These are phyloP conservation scores for Eulemur macaco DNA, from an alignment of 2,113 vertebrate genomes.

Conservation along the genomic window DNA sequence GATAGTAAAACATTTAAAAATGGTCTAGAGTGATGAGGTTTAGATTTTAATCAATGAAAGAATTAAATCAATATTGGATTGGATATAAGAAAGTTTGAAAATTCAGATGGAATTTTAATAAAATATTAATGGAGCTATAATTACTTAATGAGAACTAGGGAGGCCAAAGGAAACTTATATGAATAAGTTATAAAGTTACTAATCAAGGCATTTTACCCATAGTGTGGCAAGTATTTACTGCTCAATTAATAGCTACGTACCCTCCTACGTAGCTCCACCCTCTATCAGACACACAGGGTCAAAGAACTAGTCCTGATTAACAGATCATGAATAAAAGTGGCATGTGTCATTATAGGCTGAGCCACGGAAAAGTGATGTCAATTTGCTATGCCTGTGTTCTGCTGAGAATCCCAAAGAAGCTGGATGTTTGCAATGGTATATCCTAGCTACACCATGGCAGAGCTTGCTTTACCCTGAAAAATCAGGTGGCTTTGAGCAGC, in stretches of 20 bases:
- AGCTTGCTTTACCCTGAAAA: not conserved
- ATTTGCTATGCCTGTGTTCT: not conserved
- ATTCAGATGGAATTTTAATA: not conserved
- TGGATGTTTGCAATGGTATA: not conserved
- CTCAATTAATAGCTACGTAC: not conserved
- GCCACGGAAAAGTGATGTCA: not conserved
- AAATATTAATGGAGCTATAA: not conserved
- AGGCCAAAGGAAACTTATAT: not conserved
- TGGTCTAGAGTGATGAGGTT: not conserved
- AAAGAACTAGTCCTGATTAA: not conserved
- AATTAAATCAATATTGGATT: slow-evolving; percentile 7
- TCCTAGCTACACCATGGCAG: not conserved
- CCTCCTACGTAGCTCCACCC: accelerated
- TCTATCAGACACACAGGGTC: not conserved
- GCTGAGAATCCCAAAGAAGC: not conserved
- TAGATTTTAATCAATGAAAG: not conserved
- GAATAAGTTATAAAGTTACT: not conserved
- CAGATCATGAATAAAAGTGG: not conserved
- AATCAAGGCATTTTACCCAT: not conserved
- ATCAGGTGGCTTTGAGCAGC: not conserved
- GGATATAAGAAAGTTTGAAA: not conserved
- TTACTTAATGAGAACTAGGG: not conserved
- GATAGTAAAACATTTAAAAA: not conserved
- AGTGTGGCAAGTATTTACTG: not conserved
- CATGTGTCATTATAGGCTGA: not conserved